Conservation (phyloP, 2,888 invertebrate species). For the Leptothorax acervorum region DNA sequence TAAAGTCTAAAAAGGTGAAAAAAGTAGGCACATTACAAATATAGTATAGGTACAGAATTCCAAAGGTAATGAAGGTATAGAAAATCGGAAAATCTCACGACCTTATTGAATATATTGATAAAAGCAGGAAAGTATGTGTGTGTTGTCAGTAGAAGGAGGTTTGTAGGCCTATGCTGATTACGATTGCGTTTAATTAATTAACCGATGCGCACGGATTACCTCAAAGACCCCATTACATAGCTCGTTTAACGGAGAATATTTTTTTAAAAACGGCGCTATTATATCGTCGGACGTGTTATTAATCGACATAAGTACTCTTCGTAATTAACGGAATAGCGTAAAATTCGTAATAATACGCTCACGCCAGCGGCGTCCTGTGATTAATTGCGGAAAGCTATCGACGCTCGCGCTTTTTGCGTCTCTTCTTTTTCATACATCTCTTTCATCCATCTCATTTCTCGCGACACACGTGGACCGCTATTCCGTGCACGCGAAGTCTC, state of each 20-base stretch:
- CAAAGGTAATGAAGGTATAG: neutral
- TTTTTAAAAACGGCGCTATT: slow-evolving; percentile 13
- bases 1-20: neutral
- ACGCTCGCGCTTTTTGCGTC: neutral
- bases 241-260: slow-evolving; percentile 38
- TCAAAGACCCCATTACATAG: slow-evolving; percentile 42
- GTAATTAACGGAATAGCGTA: slow-evolving; percentile 42
- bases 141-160: slow-evolving; percentile 36
- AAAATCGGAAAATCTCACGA: neutral
- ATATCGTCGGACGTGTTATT: slow-evolving; percentile 44
- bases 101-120: slow-evolving; percentile 16
- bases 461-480: slow-evolving; percentile 6
- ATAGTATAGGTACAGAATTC: neutral
- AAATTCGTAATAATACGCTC: slow-evolving; percentile 46
- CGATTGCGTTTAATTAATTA: slow-evolving; percentile 47
- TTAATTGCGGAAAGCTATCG: slow-evolving; percentile 48
- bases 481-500: neutral
- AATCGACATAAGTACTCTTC: slow-evolving; percentile 31
- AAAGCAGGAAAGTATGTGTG: slow-evolving; percentile 18
- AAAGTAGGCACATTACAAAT: neutral
- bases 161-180: slow-evolving; percentile 48
- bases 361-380: slow-evolving; percentile 22
- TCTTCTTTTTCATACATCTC: neutral
- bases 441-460: neutral
- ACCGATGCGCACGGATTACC: slow-evolving; percentile 38